A percentile compares a stretch with the other conserved stretches of the same genome.
Conservation (phyloP, 2,113 vertebrate species). For the Casuarius casuarius region DNA sequence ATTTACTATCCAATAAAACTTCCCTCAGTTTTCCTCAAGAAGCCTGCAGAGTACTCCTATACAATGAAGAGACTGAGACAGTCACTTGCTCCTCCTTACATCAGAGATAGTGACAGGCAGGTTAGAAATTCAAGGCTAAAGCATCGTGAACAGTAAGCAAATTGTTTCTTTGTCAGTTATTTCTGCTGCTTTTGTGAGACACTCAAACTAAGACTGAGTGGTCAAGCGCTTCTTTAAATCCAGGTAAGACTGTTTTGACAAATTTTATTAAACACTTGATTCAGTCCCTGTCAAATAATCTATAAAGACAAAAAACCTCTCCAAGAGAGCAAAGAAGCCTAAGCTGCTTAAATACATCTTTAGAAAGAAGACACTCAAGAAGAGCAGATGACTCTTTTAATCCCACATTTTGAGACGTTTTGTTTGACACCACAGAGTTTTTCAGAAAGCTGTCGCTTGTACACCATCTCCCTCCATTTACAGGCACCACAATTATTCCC, state of each 20-base stretch:
- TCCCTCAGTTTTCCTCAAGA: neutral
- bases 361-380: neutral
- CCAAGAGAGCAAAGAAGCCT: neutral
- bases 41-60: neutral
- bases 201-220: neutral
- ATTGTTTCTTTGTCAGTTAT: neutral
- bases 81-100: neutral
- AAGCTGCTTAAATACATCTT: neutral
- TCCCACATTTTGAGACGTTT: neutral
- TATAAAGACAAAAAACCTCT: accelerated
- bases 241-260: neutral
- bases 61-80: neutral
- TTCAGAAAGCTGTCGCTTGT: neutral
- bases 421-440: neutral
- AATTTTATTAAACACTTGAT: neutral
- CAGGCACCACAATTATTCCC: neutral
- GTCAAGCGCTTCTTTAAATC: neutral
- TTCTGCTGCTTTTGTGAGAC: neutral
- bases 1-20: neutral
- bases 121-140: neutral
- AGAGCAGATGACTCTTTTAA: neutral
- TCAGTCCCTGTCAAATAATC: neutral
- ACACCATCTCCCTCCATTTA: neutral
- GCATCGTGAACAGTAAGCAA: accelerated
- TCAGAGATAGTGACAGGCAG: neutral